These are phyloP conservation scores for Loris lydekkerianus DNA, from an alignment of 2,797 vertebrate genomes.

Conservation along the genomic window DNA sequence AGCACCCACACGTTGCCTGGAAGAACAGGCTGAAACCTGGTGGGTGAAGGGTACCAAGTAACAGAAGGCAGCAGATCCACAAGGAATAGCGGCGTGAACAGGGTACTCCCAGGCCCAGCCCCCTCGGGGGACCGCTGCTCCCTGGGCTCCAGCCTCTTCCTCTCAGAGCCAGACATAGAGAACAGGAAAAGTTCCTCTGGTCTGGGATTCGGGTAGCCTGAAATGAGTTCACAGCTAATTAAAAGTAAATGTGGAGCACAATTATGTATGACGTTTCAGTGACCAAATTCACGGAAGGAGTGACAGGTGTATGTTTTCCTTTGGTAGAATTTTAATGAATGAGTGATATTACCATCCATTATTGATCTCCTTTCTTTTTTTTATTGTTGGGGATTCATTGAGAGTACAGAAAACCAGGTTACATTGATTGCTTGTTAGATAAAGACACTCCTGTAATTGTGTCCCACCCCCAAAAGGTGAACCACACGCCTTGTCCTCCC, in stretches of 20 bases:
- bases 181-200: conserved; percentile 72
- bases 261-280: conserved; percentile 87
- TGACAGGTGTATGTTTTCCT: conserved; percentile 87
- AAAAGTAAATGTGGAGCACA: conserved; percentile 86
- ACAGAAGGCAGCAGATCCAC: neutral
- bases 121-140: conserved; percentile 42
- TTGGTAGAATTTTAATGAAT: conserved; percentile 88
- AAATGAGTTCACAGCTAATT: conserved; percentile 88
- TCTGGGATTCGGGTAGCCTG: conserved; percentile 83
- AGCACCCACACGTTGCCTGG: neutral
- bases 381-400: too few relatives aligned
- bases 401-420: too few relatives aligned
- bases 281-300: conserved; percentile 86
- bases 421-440: too few relatives aligned
- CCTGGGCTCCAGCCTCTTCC: conserved; percentile 51
- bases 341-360: conserved; percentile 86
- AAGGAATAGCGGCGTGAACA: neutral
- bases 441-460: too few relatives aligned
- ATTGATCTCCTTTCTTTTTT: conserved; percentile 85
- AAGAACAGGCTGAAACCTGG: neutral
- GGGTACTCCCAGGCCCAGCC: conserved; percentile 42
- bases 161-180: conserved; percentile 66
- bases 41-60: fast-evolving
- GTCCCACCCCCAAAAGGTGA: too few relatives aligned
- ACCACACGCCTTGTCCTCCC: too few relatives aligned